Evolutionary conservation across 2,888 invertebrate genomes (phyloP).

Genomic region (Tetrapedia diversipes): DNA sequence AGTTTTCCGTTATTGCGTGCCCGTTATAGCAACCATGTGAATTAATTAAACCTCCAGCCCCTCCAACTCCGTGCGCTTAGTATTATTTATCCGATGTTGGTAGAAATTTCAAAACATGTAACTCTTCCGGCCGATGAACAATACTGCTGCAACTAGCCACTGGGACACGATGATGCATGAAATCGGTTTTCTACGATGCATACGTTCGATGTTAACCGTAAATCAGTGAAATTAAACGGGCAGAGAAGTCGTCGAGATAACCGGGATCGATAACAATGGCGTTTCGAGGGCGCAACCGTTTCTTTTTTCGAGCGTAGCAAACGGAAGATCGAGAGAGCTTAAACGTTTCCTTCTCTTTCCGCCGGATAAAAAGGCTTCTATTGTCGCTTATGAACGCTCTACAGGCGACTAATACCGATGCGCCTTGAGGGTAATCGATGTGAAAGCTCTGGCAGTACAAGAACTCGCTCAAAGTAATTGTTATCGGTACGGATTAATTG

Average conservation of each 20-base stretch:
- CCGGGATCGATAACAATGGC: neutral
- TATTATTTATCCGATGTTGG: constrained; percentile 37
- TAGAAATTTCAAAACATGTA: constrained; percentile 18
- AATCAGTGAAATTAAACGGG: neutral
- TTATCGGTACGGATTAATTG: constrained; percentile 38
- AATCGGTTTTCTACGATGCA: constrained; percentile 6
- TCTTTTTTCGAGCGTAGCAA: neutral
- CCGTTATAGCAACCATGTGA: constrained; percentile 29
- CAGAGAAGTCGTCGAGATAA: neutral
- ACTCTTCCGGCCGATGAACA: constrained; percentile 6
- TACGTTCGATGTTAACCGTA: neutral
- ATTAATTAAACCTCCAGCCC: constrained; percentile 47
- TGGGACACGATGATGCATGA: neutral
- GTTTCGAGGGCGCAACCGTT: neutral
- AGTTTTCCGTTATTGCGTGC: constrained; percentile 34
- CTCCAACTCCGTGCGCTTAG: neutral
- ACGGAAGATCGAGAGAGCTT: neutral
- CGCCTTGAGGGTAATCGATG: constrained; percentile 34
- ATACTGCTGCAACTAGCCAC: too few species aligned
- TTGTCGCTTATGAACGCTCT: constrained; percentile 26
- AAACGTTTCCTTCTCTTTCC: neutral
- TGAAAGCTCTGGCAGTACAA: constrained; percentile 24
- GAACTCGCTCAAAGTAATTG: constrained; percentile 53
- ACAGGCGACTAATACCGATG: constrained; percentile 13
- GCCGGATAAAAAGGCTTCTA: neutral